Conservation (phyloP, 2,113 vertebrate species). For the Scatophagus argus region DNA sequence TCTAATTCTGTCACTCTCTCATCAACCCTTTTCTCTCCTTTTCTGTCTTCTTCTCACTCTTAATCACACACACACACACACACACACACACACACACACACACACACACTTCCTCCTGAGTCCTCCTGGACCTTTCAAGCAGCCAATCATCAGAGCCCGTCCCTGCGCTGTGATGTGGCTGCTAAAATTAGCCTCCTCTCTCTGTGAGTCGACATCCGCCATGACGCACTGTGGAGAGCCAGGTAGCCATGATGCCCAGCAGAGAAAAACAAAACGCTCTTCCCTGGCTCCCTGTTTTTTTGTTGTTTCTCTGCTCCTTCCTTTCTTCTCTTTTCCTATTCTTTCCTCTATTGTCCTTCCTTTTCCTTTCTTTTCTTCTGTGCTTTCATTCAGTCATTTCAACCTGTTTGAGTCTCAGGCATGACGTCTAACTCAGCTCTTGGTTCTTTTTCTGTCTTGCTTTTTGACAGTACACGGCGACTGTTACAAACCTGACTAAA, state of each 20-base stretch:
- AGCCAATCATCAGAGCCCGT: slow-evolving; percentile 75
- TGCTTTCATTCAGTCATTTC: neutral
- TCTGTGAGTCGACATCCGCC: slow-evolving; percentile 78
- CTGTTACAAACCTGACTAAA: neutral
- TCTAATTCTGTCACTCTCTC: slow-evolving; percentile 40
- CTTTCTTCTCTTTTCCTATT: neutral
- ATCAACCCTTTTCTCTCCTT: slow-evolving; percentile 50
- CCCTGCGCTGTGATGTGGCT: slow-evolving; percentile 68
- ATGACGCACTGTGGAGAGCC: slow-evolving; percentile 72
- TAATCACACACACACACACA: slow-evolving; percentile 52
- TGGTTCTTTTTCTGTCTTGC: neutral
- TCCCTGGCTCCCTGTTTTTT: no score
- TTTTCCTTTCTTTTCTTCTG: neutral
- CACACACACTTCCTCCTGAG: slow-evolving; percentile 33
- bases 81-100: slow-evolving; percentile 31
- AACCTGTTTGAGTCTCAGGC: neutral
- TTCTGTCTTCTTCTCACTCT: slow-evolving; percentile 60
- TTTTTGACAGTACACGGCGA: slow-evolving; percentile 8
- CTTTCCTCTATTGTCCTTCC: neutral
- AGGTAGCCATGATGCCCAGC: slow-evolving; percentile 75
- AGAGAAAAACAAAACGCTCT: slow-evolving; percentile 10
- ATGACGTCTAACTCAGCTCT: neutral
- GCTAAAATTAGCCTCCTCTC: slow-evolving; percentile 81
- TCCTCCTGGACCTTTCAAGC: slow-evolving; percentile 72
- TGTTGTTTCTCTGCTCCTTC: neutral